Base-by-base conservation (phyloP, 2,113 vertebrate genomes). In the Colistium nudipinnis region DNA sequence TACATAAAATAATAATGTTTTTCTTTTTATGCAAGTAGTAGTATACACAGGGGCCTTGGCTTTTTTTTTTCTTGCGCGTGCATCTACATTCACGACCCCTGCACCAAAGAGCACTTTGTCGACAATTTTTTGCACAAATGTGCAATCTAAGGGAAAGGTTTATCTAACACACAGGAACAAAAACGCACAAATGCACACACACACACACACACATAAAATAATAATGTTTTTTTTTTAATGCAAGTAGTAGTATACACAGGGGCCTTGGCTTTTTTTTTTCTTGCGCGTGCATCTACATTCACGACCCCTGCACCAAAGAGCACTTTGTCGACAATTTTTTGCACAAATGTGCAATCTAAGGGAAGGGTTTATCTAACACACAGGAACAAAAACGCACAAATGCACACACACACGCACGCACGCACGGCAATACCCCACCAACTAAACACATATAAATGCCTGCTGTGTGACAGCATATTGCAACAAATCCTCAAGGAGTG, bases 401-500 rank as follows among this genome's bases (percentile, higher is more conserved):
- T 8, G 6, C 31, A 53, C 2, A 9, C 39, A 28, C n/a, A 62
- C 33, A 45, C 33, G 27, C 44, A 24, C 17, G 36, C 14, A 47
- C 31, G 52, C 38, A 61, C 19, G 38, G 13, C 20, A 27, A 39
- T 33, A 60, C 27, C 33, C 2, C 28, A 70, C 36, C 22, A 51
- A 22, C 24, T 20, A 48, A 53, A 28, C 47, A 35, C 52, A 70
- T 51, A 13, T 52, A 76, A 62, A 66, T 41, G 33, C 47, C 33
- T 78, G 51, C 56, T 3, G 22, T 74, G 69, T 67, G 80, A 64
- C 73, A 63, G 68, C 59, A 65, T 72, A 78, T 51, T 76, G 69
- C 69, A 65, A 82, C 70, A 78, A 70, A 65, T 76, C 73, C 63
- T 80, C 64, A 72, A 78, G 85, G 41, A 79, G 30, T 13, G 31